Base-by-base conservation (phyloP, 2,888 invertebrate genomes). In the Hecatera dysodea region DNA sequence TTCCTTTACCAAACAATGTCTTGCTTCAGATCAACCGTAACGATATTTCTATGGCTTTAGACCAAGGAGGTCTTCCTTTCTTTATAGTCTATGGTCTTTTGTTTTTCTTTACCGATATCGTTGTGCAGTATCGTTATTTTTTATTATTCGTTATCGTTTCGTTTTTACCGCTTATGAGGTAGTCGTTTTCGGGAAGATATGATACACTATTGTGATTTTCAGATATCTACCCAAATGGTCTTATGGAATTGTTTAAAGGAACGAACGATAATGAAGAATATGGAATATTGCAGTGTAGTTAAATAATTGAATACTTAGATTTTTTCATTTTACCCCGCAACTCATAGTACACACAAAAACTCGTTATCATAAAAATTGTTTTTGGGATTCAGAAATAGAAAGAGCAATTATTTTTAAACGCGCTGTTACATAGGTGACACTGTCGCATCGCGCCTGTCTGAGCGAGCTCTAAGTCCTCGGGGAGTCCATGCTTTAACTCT, bases 91-190 rank as follows among this genome's bases (percentile, higher is more conserved):
- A 52, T 73, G 29, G 74, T 69, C 67, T 78, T 74, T 78, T 75
- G 79, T 81, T 73, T 65, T 56, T 42, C 33, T 53, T 36, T 36
- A 15, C n/a, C 60, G 74, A 74, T 80, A 80, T 61, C 75, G 56
- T 67, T 72, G 29, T 36, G 55, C 42, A 56, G 52, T 70, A 68
- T 64, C 78, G 57, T 84, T 78, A 72, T 59, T 80, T 84, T 84
- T 83, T 83, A 76, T 80, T 72, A 19, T 67, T 64, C 24, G 66
- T 72, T 84, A 84, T 84, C 83, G 57, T 74, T 82, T 72, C 64
- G 27, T 69, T 79, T 76, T 81, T 72, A 66, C 39, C 68, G 67
- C 70, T 80, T 82, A 78, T 66, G 80, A 48, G 64, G 50, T n/a
- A 36, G 69, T 68, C 72, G 60, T 74, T 72, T 44, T 46, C 60